Evolutionary conservation across 2,888 invertebrate genomes (phyloP).

Genomic region (Frankliniella intonsa): DNA sequence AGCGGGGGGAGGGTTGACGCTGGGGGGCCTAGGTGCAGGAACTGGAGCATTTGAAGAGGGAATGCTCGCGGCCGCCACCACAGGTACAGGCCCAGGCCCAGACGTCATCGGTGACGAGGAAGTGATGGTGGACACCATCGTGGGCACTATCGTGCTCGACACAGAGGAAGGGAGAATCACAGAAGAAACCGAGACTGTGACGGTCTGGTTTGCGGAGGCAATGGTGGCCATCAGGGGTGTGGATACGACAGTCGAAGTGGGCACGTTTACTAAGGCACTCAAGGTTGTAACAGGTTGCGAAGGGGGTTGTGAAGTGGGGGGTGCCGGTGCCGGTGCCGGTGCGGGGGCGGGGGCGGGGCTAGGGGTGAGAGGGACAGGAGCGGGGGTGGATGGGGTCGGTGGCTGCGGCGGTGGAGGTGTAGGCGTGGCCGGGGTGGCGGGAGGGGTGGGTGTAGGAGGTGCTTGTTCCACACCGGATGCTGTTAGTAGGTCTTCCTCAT

Average conservation of each 20-base stretch:
- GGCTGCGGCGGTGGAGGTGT: constrained; percentile 30
- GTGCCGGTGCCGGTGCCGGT: constrained; percentile 44
- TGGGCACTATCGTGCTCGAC: constrained; percentile 43
- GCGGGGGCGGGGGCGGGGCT: constrained; percentile 40
- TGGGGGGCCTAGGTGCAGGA: neutral
- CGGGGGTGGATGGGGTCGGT: constrained; percentile 41
- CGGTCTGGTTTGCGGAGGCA: neutral
- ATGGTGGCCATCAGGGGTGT: constrained; percentile 29
- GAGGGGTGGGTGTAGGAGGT: constrained; percentile 34
- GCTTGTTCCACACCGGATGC: constrained; percentile 43
- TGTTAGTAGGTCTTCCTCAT: constrained; percentile 37
- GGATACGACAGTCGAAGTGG: neutral
- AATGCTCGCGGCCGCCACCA: constrained; percentile 37
- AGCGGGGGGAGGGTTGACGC: neutral
- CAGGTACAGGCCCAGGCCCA: constrained; percentile 40
- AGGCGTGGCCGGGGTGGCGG: constrained; percentile 31
- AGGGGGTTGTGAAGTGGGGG: constrained; percentile 42
- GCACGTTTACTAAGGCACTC: neutral
- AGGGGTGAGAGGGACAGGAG: constrained; percentile 45
- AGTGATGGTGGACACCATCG: constrained; percentile 33
- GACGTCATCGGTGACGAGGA: neutral
- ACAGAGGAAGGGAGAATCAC: constrained; percentile 42
- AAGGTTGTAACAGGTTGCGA: constrained; percentile 34
- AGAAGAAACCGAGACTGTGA: constrained; percentile 36
- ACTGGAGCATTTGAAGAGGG: constrained; percentile 25